Percentiles rank a stretch among this genome's conserved stretches.
Conservation (phyloP, 2,113 vertebrate species). For the Pachycephala philippinensis region DNA sequence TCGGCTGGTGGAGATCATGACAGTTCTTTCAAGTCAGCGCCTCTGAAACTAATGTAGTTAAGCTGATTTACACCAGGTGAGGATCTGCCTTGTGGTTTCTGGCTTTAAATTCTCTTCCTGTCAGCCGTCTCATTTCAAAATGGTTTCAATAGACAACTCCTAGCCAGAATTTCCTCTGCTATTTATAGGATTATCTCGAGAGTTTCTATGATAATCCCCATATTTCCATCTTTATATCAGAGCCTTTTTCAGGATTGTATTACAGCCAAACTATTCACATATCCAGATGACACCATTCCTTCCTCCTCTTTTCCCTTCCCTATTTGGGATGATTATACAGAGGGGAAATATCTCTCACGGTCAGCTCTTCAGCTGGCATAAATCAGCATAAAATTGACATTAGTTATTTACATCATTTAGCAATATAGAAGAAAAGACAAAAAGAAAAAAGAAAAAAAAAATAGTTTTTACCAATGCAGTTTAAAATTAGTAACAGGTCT, state of each 20-base stretch:
- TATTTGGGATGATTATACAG: conserved; percentile 19
- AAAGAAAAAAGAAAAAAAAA: not conserved
- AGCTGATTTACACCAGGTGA: conserved; percentile 56
- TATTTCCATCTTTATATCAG: conserved; percentile 53
- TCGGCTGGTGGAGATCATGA: conserved; percentile 37
- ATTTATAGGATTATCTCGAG: conserved; percentile 63
- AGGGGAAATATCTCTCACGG: not conserved
- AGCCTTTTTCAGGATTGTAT: conserved; percentile 5
- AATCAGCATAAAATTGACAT: conserved; percentile 48
- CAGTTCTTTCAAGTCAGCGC: conserved; percentile 38
- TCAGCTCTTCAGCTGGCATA: conserved; percentile 48
- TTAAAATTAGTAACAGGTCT: conserved; percentile 72
- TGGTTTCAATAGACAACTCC: conserved; percentile 51
- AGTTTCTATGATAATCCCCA: conserved; percentile 37
- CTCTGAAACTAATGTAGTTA: conserved; percentile 42
- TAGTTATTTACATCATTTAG: conserved; percentile 45
- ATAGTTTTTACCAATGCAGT: conserved; percentile 29
- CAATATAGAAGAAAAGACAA: conserved; percentile 22
- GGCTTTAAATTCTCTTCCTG: conserved; percentile 36
- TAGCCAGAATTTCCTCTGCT: conserved; percentile 56
- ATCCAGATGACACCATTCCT: conserved; percentile 58
- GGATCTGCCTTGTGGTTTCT: conserved; percentile 43
- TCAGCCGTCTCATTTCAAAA: conserved; percentile 25
- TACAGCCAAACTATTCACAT: conserved; percentile 54
- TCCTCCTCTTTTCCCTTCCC: conserved; percentile 28